Evolutionary conservation across 2,113 vertebrate species (phyloP).

Genomic region (Nyctereutes procyonoides): DNA sequence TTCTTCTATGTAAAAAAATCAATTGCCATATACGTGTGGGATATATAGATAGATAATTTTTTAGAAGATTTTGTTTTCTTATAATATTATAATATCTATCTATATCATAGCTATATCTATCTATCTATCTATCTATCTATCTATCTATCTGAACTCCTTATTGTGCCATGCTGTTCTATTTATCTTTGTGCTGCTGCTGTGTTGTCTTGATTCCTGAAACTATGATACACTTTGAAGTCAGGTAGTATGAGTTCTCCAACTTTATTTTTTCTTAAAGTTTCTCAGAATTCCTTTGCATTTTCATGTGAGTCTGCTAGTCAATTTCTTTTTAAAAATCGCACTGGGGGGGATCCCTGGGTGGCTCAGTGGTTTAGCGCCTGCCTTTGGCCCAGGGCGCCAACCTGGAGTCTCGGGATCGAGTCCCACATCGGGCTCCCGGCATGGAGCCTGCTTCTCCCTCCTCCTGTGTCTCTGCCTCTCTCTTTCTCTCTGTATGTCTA

Average conservation of each 20-base stretch:
- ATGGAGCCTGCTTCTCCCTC: too few relatives aligned
- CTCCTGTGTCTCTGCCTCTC: too few relatives aligned
- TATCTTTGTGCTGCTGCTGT: not conserved
- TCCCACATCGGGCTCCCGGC: too few relatives aligned
- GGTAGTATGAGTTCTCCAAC: not conserved
- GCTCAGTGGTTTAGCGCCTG: too few relatives aligned
- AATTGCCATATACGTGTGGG: not conserved
- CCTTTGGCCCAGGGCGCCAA: too few relatives aligned
- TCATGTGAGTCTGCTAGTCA: not conserved
- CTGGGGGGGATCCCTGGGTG: not conserved
- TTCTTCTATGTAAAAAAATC: constrained; percentile 12
- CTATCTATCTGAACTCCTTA: not conserved
- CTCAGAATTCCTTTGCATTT: not conserved
- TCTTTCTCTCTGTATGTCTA: too few relatives aligned
- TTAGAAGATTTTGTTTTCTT: too few relatives aligned
- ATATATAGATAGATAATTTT: too few relatives aligned
- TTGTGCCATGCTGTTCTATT: not conserved
- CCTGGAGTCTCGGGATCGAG: too few relatives aligned
- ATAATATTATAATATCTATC: too few relatives aligned
- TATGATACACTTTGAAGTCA: not conserved
- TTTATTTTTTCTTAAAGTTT: not conserved
- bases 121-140: too few relatives aligned
- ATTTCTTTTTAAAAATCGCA: not conserved
- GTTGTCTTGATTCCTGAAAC: not conserved
- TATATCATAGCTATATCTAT: too few relatives aligned